phyloP scores from a whole-genome alignment of 1,140 invertebrate species.

The Octopus sinensis region DNA sequence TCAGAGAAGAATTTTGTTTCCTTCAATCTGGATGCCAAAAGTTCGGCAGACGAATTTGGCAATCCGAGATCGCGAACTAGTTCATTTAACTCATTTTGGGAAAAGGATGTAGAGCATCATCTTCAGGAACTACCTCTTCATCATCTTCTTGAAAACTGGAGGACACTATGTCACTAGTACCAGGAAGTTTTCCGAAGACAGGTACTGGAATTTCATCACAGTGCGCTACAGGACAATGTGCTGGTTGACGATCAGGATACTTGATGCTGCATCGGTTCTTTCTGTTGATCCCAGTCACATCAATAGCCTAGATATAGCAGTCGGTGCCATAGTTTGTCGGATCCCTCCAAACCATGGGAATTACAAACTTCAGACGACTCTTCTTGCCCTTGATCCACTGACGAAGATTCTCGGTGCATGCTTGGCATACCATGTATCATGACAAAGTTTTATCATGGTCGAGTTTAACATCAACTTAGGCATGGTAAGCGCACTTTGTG shows the following conservation, averaged over 20 bases:
- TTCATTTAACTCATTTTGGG: not conserved
- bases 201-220: conserved; percentile 2
- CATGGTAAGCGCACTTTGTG: too few species aligned
- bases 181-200: not conserved
- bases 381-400: not conserved
- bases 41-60: not conserved
- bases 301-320: not conserved
- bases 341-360: not conserved
- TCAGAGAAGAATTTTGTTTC: not conserved
- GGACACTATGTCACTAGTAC: not conserved
- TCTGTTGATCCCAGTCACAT: not conserved
- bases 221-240: not conserved
- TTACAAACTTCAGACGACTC: not conserved
- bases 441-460: not conserved
- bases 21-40: not conserved
- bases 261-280: not conserved
- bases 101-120: conserved; percentile 9
- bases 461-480: too few species aligned
- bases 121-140: not conserved
- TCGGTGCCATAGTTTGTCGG: not conserved
- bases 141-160: not conserved
- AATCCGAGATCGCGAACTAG: conserved; percentile 3
- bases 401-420: not conserved
- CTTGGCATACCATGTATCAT: not conserved
- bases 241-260: not conserved